These are phyloP conservation scores for Chironomus tepperi DNA, from an alignment of 1,140 invertebrate species.

Conservation along the genomic window DNA sequence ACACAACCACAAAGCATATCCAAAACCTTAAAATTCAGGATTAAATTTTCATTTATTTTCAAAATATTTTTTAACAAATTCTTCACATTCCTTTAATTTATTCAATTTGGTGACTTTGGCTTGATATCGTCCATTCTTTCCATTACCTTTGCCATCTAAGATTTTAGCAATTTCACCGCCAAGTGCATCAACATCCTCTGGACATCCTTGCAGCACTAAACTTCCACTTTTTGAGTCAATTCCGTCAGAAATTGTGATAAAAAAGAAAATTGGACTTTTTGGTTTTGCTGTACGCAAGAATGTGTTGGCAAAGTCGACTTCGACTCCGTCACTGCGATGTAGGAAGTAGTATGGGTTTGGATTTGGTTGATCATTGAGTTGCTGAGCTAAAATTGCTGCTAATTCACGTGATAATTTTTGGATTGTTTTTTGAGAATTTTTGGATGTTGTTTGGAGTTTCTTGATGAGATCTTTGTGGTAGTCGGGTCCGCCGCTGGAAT, in stretches of 20 bases:
- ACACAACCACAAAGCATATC: too few relatives aligned
- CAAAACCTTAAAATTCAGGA: not conserved
- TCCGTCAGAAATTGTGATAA: constrained; percentile 60
- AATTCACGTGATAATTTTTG: constrained; percentile 55
- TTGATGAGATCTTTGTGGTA: constrained; percentile 60
- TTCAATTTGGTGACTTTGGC: constrained; percentile 49
- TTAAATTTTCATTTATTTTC: not conserved
- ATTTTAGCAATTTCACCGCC: constrained; percentile 48
- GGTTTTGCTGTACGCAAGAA: constrained; percentile 53
- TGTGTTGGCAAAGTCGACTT: constrained; percentile 60
- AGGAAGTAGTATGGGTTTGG: constrained; percentile 48
- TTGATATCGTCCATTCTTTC: constrained; percentile 47
- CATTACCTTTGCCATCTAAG: constrained; percentile 54
- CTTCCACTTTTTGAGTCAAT: constrained; percentile 53
- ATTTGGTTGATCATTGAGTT: constrained; percentile 45
- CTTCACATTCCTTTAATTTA: constrained; percentile 41
- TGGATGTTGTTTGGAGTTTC: constrained; percentile 59
- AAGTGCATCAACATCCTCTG: constrained; percentile 40
- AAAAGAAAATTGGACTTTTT: constrained; percentile 47
- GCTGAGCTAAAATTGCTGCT: constrained; percentile 52
- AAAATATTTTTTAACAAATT: constrained; percentile 38
- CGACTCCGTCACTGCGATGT: constrained; percentile 59
- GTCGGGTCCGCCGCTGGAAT: constrained; percentile 53
- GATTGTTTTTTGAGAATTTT: constrained; percentile 53
- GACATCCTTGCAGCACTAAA: constrained; percentile 51